Evolutionary conservation across 2,888 invertebrate genomes (phyloP).

Genomic region (Oxystoma pomonae): DNA sequence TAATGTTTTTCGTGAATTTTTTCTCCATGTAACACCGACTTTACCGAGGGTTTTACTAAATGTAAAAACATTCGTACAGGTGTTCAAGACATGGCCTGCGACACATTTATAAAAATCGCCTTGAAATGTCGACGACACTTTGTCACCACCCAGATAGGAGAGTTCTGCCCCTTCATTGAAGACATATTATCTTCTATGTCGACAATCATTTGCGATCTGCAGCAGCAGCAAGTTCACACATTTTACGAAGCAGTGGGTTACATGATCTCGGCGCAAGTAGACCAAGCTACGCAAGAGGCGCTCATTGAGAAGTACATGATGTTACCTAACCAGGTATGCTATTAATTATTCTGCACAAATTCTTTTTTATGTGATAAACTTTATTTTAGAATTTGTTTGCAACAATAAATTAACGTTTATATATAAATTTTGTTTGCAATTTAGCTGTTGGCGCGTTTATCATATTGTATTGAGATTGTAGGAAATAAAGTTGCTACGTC

Average conservation of each 20-base stretch:
- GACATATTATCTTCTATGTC: constrained; percentile 96
- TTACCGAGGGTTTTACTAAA: too few relatives aligned
- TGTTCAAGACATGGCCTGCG: constrained; percentile 99
- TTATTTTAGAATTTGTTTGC: too few relatives aligned
- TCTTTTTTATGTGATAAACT: too few relatives aligned
- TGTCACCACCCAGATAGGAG: constrained; percentile 93
- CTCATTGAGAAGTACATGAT: constrained; percentile 97
- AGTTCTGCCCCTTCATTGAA: constrained; percentile 96
- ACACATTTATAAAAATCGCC: constrained; percentile 99
- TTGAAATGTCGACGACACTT: constrained; percentile 97
- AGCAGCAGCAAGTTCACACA: constrained; percentile 76
- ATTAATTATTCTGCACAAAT: too few relatives aligned
- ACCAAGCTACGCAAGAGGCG: constrained; percentile 85
- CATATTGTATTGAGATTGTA: too few relatives aligned
- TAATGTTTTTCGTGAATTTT: too few relatives aligned
- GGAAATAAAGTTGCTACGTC: too few relatives aligned
- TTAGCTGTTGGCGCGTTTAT: too few relatives aligned
- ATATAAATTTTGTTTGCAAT: too few relatives aligned
- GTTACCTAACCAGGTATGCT: constrained; percentile 83
- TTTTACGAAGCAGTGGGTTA: constrained; percentile 48
- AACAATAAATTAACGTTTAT: too few relatives aligned
- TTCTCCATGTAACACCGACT: too few relatives aligned
- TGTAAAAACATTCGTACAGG: neutral
- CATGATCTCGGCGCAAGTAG: constrained; percentile 96
- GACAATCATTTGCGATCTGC: constrained; percentile 97